These are phyloP conservation scores for Agapornis roseicollis DNA, from an alignment of 2,113 vertebrate species.

Conservation along the genomic window DNA sequence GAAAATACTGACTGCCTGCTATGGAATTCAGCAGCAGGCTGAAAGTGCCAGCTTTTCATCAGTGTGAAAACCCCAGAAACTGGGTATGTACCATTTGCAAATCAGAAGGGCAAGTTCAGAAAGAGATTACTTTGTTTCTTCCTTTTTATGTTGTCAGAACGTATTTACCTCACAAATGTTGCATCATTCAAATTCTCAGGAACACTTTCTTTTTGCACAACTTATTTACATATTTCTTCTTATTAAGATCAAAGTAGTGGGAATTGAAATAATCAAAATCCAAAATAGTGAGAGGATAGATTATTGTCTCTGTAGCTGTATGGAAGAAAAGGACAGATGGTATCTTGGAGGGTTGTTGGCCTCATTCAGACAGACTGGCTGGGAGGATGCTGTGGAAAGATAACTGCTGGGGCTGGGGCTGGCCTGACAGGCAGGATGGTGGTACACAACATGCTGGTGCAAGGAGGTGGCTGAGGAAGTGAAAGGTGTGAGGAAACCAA, in stretches of 20 bases:
- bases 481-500: neutral
- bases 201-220: neutral
- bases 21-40: neutral
- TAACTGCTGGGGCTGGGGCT: neutral
- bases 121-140: neutral
- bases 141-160: neutral
- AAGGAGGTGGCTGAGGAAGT: neutral
- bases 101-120: neutral
- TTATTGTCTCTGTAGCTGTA: neutral
- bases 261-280: neutral
- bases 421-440: rapidly evolving
- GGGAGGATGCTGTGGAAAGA: neutral
- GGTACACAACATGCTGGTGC: neutral
- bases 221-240: neutral
- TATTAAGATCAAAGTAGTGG: neutral
- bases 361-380: neutral
- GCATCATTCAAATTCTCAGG: neutral
- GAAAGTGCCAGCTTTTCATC: neutral
- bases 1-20: neutral
- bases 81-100: neutral
- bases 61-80: neutral
- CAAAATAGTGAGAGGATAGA: neutral
- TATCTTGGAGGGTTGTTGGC: neutral
- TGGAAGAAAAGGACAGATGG: neutral
- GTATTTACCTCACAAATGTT: neutral